A percentile compares a stretch with the other conserved stretches of the same genome.
Conservation (phyloP, 2,113 vertebrate genomes). For the Bothrops jararaca region DNA sequence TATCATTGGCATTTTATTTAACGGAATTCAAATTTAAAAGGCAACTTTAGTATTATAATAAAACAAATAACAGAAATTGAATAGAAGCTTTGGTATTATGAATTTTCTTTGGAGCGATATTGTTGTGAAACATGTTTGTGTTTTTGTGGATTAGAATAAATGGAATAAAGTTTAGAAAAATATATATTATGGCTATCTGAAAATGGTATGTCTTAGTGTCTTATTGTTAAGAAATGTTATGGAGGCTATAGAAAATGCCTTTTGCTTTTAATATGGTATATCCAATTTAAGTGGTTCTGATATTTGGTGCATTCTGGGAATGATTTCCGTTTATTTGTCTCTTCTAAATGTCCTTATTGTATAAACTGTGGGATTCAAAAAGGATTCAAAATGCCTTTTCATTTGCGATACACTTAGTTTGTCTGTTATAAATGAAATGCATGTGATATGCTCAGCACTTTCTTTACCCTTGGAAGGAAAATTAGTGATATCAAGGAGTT, state of each 20-base stretch:
- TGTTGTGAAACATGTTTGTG: not conserved
- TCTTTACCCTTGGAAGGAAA: not conserved
- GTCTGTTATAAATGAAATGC: not conserved
- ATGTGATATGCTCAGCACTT: not conserved
- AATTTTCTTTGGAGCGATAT: not conserved
- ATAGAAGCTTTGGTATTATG: not conserved
- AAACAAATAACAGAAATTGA: not conserved
- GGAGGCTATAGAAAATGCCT: not conserved
- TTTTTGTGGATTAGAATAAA: not conserved
- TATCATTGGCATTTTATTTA: not conserved
- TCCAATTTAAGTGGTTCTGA: not conserved
- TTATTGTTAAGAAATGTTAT: not conserved
- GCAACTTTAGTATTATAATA: not conserved
- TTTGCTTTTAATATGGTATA: not conserved
- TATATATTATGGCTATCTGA: not conserved
- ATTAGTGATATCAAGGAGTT: not conserved
- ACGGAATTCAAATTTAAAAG: not conserved
- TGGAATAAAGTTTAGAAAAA: not conserved
- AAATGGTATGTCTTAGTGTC: not conserved
- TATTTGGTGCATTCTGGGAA: not conserved
- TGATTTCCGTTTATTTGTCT: not conserved
- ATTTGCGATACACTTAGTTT: not conserved
- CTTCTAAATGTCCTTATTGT: not conserved
- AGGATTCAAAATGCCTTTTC: not conserved
- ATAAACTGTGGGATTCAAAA: not conserved